Evolutionary conservation across 2,888 invertebrate genomes (phyloP).

Genomic region (Stramonita haemastoma): DNA sequence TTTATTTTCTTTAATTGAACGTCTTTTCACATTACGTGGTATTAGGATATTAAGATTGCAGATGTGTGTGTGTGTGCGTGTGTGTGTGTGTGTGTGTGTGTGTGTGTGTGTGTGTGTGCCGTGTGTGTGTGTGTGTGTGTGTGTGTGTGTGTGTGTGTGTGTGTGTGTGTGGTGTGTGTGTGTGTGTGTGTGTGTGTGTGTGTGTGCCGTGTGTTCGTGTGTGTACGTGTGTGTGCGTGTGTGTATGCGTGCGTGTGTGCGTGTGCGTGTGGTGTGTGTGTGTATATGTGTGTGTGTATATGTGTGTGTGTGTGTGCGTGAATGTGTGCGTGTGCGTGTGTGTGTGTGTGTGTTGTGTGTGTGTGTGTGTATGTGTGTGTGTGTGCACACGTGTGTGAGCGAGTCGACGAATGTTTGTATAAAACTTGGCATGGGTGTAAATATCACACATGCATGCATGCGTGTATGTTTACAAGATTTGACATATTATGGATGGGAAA

Average conservation of each 20-base stretch:
- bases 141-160: constrained; percentile 15
- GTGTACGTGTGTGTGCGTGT: not conserved
- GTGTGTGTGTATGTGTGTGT: constrained; percentile 14
- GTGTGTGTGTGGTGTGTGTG: not conserved
- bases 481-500: too few relatives aligned
- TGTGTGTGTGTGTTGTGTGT: not conserved
- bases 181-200: constrained; percentile 13
- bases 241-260: not conserved
- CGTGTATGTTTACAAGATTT: too few relatives aligned
- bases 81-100: not conserved
- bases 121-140: not conserved
- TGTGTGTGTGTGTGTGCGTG: not conserved
- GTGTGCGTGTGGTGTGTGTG: not conserved
- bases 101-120: constrained; percentile 23
- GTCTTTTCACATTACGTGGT: too few relatives aligned
- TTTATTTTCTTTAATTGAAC: too few relatives aligned
- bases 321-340: constrained; percentile 4
- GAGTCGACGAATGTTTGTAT: not conserved
- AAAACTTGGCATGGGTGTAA: too few relatives aligned
- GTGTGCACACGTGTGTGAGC: not conserved
- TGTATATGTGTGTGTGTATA: constrained; percentile 9
- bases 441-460: too few relatives aligned
- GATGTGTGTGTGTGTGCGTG: too few relatives aligned
- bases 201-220: too few relatives aligned
- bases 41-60: too few relatives aligned